phyloP scores from a whole-genome alignment of 2,797 vertebrate species.

The Lepus oiostolus region DNA sequence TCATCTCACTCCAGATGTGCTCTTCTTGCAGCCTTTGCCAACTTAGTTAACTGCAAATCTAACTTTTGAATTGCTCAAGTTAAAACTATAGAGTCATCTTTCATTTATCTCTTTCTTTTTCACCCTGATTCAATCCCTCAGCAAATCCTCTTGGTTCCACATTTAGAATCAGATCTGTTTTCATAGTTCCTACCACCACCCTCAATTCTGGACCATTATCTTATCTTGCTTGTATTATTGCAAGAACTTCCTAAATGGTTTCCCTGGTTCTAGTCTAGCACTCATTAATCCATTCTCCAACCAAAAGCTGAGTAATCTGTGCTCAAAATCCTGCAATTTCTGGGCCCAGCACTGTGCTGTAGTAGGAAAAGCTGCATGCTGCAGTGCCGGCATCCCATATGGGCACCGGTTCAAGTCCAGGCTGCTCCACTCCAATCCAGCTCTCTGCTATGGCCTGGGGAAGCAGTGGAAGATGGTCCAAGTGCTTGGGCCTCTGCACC shows the following conservation, averaged over 20 bases:
- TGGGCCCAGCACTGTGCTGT: too few species aligned
- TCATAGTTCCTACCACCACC: neutral
- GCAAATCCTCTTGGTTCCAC: neutral
- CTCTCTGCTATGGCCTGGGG: too few species aligned
- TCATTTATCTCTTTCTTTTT: neutral
- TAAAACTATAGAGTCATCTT: neutral
- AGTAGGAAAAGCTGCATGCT: too few species aligned
- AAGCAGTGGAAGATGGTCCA: too few species aligned
- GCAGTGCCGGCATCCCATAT: too few species aligned
- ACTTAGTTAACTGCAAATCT: conserved; percentile 32
- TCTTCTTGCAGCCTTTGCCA: neutral
- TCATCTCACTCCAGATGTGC: neutral
- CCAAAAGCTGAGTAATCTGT: neutral
- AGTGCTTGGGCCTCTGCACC: too few species aligned
- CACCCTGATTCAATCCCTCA: neutral
- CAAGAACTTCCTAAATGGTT: neutral
- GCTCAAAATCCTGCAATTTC: neutral
- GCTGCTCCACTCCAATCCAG: too few species aligned
- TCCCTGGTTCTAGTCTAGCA: neutral
- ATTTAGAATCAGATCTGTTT: neutral
- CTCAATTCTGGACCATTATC: neutral
- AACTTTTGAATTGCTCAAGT: neutral
- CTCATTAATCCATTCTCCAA: neutral
- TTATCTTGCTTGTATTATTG: neutral
- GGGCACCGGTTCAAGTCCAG: too few species aligned